Percentiles rank a stretch among this genome's conserved stretches.
These are phyloP conservation scores for Polypedilum pembai DNA, from an alignment of 1,140 invertebrate species.

Conservation along the genomic window DNA sequence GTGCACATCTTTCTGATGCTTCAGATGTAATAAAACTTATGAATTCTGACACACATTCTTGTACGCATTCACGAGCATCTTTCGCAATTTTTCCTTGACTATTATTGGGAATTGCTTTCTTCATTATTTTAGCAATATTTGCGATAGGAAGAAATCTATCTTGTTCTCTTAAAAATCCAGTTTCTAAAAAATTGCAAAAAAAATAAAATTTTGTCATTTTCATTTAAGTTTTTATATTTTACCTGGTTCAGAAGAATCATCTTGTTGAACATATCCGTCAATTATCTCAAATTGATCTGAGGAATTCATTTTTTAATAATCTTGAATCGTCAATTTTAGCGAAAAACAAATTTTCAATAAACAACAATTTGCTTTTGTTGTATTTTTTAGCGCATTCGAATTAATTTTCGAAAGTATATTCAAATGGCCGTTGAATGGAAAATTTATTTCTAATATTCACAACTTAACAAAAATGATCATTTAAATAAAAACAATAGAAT, in stretches of 20 bases:
- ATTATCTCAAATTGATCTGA: background rate
- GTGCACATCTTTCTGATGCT: conserved; percentile 90
- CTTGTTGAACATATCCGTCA: background rate
- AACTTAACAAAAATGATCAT: too few relatives aligned
- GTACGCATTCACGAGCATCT: conserved; percentile 98
- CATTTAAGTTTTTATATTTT: background rate
- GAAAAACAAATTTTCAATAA: background rate
- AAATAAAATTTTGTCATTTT: background rate
- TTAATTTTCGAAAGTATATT: too few relatives aligned
- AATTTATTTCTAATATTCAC: too few relatives aligned
- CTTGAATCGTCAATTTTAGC: background rate
- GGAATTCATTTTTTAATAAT: background rate
- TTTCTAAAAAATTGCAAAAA: background rate
- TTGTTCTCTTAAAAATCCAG: conserved; percentile 63
- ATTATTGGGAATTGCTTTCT: conserved; percentile 88
- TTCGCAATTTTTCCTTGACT: conserved; percentile 95
- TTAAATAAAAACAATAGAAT: too few relatives aligned
- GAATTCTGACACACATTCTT: conserved; percentile 99
- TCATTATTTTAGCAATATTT: conserved; percentile 99
- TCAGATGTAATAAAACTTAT: conserved; percentile 99
- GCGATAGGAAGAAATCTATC: conserved; percentile 96
- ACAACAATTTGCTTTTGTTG: too few relatives aligned
- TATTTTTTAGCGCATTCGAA: too few relatives aligned
- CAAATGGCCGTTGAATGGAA: too few relatives aligned
- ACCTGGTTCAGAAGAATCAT: background rate